Conservation (phyloP, 2,888 invertebrate genomes). For the Metellina segmentata region DNA sequence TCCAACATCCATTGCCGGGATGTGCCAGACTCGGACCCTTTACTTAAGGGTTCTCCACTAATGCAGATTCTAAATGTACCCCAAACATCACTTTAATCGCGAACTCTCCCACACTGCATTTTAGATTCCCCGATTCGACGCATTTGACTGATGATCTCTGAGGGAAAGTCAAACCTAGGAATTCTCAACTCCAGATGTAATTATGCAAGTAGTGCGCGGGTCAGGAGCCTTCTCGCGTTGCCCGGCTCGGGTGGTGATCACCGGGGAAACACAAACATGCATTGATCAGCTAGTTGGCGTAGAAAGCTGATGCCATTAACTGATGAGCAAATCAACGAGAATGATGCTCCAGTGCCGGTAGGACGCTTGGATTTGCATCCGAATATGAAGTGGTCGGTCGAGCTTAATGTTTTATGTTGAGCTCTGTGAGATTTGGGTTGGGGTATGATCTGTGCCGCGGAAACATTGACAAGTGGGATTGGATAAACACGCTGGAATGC, state of each 20-base stretch:
- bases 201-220: conserved; percentile 13
- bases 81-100: conserved; percentile 1
- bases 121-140: neutral
- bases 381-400: neutral
- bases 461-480: no score
- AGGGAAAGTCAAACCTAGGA: conserved; percentile 37
- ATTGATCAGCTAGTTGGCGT: conserved; percentile 39
- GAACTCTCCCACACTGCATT: neutral
- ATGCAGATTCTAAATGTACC: neutral
- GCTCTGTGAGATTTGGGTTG: no score
- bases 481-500: no score
- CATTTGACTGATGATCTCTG: conserved; percentile 48
- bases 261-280: conserved; percentile 55
- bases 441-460: no score
- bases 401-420: no score
- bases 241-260: conserved; percentile 13
- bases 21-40: neutral
- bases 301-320: conserved; percentile 53
- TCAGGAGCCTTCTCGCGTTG: neutral
- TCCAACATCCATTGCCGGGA: neutral
- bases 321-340: conserved; percentile 47
- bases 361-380: conserved; percentile 10
- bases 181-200: conserved; percentile 47
- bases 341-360: conserved; percentile 29
- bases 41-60: neutral